Evolutionary conservation across 2,888 invertebrate genomes (phyloP).

Genomic region (Sminthurides aquaticus): DNA sequence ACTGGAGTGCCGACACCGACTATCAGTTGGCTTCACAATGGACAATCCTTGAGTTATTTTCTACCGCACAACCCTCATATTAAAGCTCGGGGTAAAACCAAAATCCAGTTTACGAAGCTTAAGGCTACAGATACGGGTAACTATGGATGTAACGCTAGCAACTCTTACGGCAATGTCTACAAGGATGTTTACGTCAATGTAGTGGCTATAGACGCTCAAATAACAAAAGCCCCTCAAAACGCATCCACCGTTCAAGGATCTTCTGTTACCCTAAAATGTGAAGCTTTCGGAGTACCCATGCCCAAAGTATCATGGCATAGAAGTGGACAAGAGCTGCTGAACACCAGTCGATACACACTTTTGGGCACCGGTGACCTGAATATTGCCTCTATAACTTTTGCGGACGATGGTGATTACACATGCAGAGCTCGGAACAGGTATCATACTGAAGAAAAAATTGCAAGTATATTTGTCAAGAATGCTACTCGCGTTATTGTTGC

Average conservation of each 20-base stretch:
- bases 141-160: slow-evolving; percentile 96
- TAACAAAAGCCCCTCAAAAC: slow-evolving; percentile 72
- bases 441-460: slow-evolving; percentile 69
- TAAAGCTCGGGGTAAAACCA: slow-evolving; percentile 59
- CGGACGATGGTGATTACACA: slow-evolving; percentile 84
- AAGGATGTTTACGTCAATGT: slow-evolving; percentile 97
- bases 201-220: slow-evolving; percentile 79
- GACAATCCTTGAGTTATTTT: too few relatives aligned
- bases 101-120: slow-evolving; percentile 68
- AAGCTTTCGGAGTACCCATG: slow-evolving; percentile 93
- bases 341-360: slow-evolving; percentile 80
- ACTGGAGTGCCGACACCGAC: slow-evolving; percentile 83
- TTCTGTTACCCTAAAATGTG: slow-evolving; percentile 72
- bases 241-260: slow-evolving; percentile 75
- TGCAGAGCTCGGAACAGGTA: slow-evolving; percentile 90
- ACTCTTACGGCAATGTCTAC: slow-evolving; percentile 92
- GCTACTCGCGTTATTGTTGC: too few relatives aligned
- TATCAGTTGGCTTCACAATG: slow-evolving; percentile 94
- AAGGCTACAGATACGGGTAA: slow-evolving; percentile 87
- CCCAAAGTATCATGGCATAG: slow-evolving; percentile 87
- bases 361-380: slow-evolving; percentile 70
- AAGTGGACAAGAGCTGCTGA: slow-evolving; percentile 71
- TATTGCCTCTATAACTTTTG: slow-evolving; percentile 71
- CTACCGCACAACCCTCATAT: slow-evolving; percentile 65
- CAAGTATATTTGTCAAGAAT: slow-evolving; percentile 69